Evolutionary conservation across 37 sponge, comb jelly and placozoan species (phyloP).

Genomic region (Tethya wilhelma): DNA sequence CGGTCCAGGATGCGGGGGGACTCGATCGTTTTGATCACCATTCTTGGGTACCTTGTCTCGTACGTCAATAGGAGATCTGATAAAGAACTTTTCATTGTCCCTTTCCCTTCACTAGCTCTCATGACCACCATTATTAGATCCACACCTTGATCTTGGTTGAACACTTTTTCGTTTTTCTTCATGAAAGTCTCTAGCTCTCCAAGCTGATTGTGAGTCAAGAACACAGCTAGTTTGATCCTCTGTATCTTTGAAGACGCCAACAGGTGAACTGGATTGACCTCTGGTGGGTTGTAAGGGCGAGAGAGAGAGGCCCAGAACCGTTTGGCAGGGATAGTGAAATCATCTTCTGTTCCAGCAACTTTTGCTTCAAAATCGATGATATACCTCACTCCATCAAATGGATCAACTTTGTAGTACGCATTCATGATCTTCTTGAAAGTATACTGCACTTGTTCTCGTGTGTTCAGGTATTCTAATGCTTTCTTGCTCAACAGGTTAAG

Average conservation of each 20-base stretch:
- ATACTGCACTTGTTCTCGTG: not conserved
- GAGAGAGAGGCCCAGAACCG: conserved; percentile 13
- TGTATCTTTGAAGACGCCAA: not conserved
- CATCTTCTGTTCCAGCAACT: not conserved
- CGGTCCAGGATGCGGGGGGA: conserved; percentile 22
- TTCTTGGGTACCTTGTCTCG: conserved; percentile 4
- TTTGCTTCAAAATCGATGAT: conserved; percentile 52
- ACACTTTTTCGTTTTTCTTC: conserved; percentile 10
- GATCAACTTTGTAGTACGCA: conserved; percentile 37
- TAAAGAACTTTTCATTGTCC: not conserved
- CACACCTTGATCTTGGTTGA: conserved; percentile 23
- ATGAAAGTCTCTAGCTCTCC: conserved; percentile 25
- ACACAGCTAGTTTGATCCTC: conserved; percentile 15
- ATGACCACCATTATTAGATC: conserved; percentile 31
- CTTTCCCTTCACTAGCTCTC: conserved; percentile 13
- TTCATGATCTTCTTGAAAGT: conserved; percentile 22
- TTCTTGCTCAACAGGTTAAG: conserved; percentile 6
- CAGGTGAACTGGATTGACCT: conserved; percentile 8
- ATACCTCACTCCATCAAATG: conserved; percentile 29
- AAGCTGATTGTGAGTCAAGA: conserved; percentile 8
- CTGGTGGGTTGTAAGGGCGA: conserved; percentile 20
- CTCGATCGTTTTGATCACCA: conserved; percentile 25
- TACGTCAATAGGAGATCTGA: not conserved
- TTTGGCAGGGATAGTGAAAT: not conserved
- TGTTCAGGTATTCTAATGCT: conserved; percentile 32